Base-by-base conservation (phyloP, 2,113 vertebrate species). In the Chauna torquata region DNA sequence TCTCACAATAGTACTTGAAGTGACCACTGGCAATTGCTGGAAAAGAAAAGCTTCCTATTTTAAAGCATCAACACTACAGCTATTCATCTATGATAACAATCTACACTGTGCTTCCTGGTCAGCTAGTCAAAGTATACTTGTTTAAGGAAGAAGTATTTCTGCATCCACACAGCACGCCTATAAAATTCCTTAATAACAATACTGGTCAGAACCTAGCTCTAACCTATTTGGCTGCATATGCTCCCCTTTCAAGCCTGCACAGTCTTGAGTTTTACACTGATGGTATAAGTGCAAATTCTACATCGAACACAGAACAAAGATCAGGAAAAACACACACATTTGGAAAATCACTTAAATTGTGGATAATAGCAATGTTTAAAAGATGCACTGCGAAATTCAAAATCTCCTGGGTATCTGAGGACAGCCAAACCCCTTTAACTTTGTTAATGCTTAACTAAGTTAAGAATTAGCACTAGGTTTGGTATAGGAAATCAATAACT, bases 1-100 rank as follows among this genome's bases (percentile, higher is more conserved):
- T 96, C 99, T 98, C 93, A 99, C 99, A 27, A 99, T 99, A 77
- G 99, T 99, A 94, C 99, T 99, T 77, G 99, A 99, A 57, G 99
- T 99, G 92, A 99, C 99, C 97, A 99, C 99, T 25, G 99, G 99
- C 95, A 99, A 97, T 96, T 99, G 99, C 99, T 99, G 97, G 58
- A 95, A 78, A 78, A 96, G 66, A 97, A 90, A 76, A 77, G 55
- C 12, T 94, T 88, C 80, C 57, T 36, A 52, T 74, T 88, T 88
- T 68, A 86, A 80, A 90, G 70, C 55, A 81, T n/a, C 50, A 64
- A 78, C 38, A 14, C 66, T 32, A 23, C n/a, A 84, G n/a, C 44
- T 72, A 6, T 11, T 49, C 38, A 77, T 3, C 59, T 65, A 49
- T 4, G 8, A 18, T 13, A 75, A 27, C 49, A 52, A 49, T 20